Evolutionary conservation across 37 sponge, comb jelly and placozoan species (phyloP).

Genomic region (Spongilla lacustris): DNA sequence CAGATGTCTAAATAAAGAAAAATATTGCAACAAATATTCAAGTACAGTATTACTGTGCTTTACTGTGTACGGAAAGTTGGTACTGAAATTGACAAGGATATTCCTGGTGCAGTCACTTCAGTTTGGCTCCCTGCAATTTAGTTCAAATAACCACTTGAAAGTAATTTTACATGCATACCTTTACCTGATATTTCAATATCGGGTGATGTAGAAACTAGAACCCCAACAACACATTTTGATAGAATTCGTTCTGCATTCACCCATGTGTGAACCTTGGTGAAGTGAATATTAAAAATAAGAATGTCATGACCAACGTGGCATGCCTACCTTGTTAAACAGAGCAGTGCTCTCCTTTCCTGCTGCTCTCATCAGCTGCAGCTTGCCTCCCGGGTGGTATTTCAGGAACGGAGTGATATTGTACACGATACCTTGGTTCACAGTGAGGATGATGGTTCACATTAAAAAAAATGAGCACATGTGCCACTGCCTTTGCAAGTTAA

Average conservation of each 20-base stretch:
- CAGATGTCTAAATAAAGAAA: too few species aligned
- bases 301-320: background rate
- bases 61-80: background rate
- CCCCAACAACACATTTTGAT: conserved; percentile 28
- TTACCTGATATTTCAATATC: background rate
- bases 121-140: background rate
- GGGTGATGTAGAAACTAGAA: background rate
- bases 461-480: background rate
- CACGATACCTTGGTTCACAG: conserved; percentile 65
- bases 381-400: conserved; percentile 92
- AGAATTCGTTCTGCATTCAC: conserved; percentile 44
- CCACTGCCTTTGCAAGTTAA: background rate
- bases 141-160: background rate
- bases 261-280: conserved; percentile 34
- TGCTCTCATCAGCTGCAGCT: conserved; percentile 88
- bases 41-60: too few species aligned
- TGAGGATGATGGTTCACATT: background rate
- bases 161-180: too few species aligned
- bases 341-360: conserved; percentile 91
- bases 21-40: too few species aligned
- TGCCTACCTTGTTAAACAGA: conserved; percentile 81
- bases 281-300: background rate
- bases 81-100: background rate
- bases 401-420: conserved; percentile 91
- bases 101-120: background rate